Evolutionary conservation across 1,140 invertebrate species (phyloP), one percentile per base, ranked within the genome.

Genomic region (Zaprionus vittiger): DNA sequence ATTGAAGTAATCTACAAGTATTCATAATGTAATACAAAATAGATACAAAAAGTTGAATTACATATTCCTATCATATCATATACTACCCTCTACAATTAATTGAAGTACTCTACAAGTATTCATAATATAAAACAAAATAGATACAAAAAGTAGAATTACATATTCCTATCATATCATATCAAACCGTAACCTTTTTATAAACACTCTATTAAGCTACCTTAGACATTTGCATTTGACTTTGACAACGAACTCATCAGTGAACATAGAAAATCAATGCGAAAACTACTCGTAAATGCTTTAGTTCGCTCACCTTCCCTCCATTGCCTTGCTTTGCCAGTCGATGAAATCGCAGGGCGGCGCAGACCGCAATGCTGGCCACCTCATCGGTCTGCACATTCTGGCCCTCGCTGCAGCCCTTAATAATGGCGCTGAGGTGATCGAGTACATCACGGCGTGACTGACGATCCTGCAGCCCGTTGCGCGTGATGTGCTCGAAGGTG

Each of bases 371-470:
- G 52, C 78, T 77, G 20, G 92, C 89, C 9, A 91, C 85, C 73
- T 93, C 89, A 12, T 89, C 89, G 0, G 92, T 91, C 17, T 81
- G 71, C 22, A 90, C 71, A 62, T 93, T 91, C 56, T 86, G 73
- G 6, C 92, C 92, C 60, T 79, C 91, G 70, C 92, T 92, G 70
- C 92, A 93, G 24, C 92, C 92, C 57, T 86, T 87, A 60, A 93
- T 93, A 11, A 93, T 83, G 14, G 92, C 62, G 52, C 91, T 93
- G 15, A 93, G 82, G 60, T 93, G 92, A 67, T 93, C 92, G 34
- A 93, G 80, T 9, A 93, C 91, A 80, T 93, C 77, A 11, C 91
- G 89, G 1, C 92, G 80, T 0, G 92, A 92, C 24, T 86, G 77
- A 1, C 91, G 85, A 55, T 93, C 85, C 81, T 93, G 91, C 44